phyloP scores from a whole-genome alignment of 2,113 vertebrate species.

The Regulus satrapa region DNA sequence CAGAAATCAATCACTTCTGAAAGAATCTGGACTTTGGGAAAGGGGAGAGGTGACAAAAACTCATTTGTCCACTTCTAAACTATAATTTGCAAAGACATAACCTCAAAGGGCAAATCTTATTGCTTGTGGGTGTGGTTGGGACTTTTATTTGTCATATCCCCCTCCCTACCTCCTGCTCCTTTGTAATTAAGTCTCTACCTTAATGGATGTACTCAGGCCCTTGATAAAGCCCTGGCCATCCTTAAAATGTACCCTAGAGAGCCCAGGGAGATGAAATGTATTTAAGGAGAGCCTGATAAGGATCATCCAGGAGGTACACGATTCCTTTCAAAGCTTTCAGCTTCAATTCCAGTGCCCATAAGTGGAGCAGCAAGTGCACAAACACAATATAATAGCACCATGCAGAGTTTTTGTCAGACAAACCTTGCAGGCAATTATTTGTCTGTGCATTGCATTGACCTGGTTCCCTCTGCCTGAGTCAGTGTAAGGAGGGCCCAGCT shows the following conservation, averaged over 20 bases:
- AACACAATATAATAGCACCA: not conserved
- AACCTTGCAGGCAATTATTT: not conserved
- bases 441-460: not conserved
- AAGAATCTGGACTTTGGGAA: not conserved
- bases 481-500: not conserved
- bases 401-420: not conserved
- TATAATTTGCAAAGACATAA: not conserved
- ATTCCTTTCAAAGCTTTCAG: not conserved
- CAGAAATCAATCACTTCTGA: not conserved
- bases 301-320: not conserved
- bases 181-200: not conserved
- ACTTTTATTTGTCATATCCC: not conserved
- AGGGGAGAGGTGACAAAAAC: not conserved
- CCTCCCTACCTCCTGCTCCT: not conserved
- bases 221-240: not conserved
- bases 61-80: not conserved
- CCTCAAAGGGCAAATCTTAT: not conserved
- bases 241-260: not conserved
- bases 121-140: not conserved
- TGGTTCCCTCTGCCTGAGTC: not conserved
- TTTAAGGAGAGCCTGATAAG: conserved; percentile 8
- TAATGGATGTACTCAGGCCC: not conserved
- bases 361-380: not conserved
- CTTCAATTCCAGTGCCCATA: not conserved
- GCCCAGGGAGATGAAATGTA: not conserved